A percentile compares a stretch with the other conserved stretches of the same genome.
Conservation (phyloP, 2,113 vertebrate genomes). For the Plectropomus leopardus region DNA sequence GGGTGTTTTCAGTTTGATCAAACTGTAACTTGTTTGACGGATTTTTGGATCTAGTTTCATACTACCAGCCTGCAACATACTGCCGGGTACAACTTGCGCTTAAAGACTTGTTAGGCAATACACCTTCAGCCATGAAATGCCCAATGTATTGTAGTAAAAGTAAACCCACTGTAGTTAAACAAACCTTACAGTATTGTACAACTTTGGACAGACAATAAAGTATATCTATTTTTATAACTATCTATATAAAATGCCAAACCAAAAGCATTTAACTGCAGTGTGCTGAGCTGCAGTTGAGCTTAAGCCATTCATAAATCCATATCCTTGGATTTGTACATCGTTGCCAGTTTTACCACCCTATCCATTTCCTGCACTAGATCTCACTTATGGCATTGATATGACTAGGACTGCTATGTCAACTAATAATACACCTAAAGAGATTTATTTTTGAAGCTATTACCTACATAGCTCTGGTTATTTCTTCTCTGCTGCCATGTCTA, state of each 20-base stretch:
- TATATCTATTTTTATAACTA: too few species aligned
- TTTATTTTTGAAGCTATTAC: conserved; percentile 63
- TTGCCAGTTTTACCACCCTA: conserved; percentile 44
- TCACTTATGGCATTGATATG: conserved; percentile 46
- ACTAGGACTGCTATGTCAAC: conserved; percentile 41
- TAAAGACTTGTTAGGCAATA: conserved; percentile 47
- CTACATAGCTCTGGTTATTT: conserved; percentile 30
- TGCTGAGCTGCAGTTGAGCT: neutral
- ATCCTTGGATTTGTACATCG: conserved; percentile 29
- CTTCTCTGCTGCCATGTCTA: conserved; percentile 31
- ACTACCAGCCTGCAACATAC: neutral
- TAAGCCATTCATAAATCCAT: conserved; percentile 40
- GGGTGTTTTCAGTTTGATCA: conserved; percentile 56
- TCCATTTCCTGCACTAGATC: conserved; percentile 43
- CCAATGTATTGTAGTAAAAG: conserved; percentile 47
- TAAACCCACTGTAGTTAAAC: conserved; percentile 19
- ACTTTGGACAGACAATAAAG: too few species aligned
- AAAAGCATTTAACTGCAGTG: conserved; percentile 28
- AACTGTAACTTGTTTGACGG: conserved; percentile 52
- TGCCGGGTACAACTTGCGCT: conserved; percentile 44
- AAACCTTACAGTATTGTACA: conserved; percentile 11
- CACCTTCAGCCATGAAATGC: conserved; percentile 57
- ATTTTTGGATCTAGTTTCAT: conserved; percentile 47
- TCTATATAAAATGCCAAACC: conserved; percentile 38
- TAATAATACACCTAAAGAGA: conserved; percentile 37